phyloP scores from a whole-genome alignment of 2,797 vertebrate species.

The Melanotaenia trifasciata region DNA sequence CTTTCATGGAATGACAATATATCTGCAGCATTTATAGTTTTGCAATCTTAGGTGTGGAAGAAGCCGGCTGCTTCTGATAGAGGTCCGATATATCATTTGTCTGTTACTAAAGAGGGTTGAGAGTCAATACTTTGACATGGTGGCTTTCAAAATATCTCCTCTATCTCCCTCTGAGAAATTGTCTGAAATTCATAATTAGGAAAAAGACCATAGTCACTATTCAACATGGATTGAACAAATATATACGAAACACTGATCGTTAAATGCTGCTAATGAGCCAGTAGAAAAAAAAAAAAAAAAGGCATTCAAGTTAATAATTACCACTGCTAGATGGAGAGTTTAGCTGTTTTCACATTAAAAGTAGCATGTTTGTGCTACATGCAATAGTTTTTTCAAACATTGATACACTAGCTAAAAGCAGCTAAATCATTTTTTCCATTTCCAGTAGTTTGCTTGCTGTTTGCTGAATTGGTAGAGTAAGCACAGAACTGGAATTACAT shows the following conservation, averaged over 20 bases:
- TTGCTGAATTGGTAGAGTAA: background rate
- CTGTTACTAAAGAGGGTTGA: constrained; percentile 11
- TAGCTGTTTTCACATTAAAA: background rate
- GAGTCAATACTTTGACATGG: constrained; percentile 30
- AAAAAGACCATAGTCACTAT: background rate
- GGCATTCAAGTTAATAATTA: background rate
- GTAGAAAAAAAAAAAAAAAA: background rate
- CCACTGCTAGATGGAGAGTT: background rate
- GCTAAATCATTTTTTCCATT: background rate
- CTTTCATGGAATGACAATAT: background rate
- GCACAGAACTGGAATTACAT: background rate
- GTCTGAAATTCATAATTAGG: background rate
- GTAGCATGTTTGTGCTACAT: background rate
- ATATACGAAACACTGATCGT: background rate
- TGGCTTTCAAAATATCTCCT: constrained; percentile 12
- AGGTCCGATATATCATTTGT: constrained; percentile 33
- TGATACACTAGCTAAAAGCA: background rate
- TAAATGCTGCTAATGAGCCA: background rate
- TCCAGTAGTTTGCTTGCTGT: background rate
- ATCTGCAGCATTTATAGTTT: background rate
- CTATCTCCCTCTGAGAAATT: background rate
- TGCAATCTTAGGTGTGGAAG: background rate
- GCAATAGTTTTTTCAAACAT: background rate
- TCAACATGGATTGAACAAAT: background rate
- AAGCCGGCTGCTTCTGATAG: background rate